Evolutionary conservation across 2,113 vertebrate species (phyloP).

Genomic region (Neodontobutis hainanensis): DNA sequence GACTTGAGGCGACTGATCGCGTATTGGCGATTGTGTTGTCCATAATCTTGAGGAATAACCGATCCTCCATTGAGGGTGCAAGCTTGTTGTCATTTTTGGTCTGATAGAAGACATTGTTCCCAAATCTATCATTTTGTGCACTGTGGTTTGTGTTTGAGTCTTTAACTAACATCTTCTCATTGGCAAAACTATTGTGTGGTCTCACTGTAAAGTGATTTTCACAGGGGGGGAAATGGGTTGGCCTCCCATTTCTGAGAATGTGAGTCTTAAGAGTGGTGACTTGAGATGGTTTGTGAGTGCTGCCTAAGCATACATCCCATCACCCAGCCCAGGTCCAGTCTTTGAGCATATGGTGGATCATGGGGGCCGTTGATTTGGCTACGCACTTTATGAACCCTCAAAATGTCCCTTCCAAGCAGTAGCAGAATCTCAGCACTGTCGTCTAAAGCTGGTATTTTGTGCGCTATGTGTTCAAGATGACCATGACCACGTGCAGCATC

Average conservation of each 20-base stretch:
- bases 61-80: not conserved
- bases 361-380: slow-evolving; percentile 13
- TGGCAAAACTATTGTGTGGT: too few relatives aligned
- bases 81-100: slow-evolving; percentile 3
- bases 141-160: too few relatives aligned
- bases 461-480: slow-evolving; percentile 7
- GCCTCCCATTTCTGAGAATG: not conserved
- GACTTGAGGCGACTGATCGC: not conserved
- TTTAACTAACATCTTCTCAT: too few relatives aligned
- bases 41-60: not conserved
- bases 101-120: not conserved
- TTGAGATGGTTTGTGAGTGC: not conserved
- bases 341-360: slow-evolving; percentile 3
- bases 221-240: not conserved
- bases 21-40: not conserved
- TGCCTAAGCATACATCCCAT: not conserved
- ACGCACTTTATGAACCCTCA: slow-evolving; percentile 18
- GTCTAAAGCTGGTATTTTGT: too few relatives aligned
- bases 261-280: not conserved
- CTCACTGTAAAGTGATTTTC: too few relatives aligned
- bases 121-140: too few relatives aligned
- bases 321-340: not conserved
- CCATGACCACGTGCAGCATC: not conserved
- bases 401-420: slow-evolving; percentile 4
- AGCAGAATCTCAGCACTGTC: not conserved